phyloP scores from a whole-genome alignment of 2,888 invertebrate species.

The Drosophila paranaensis region DNA sequence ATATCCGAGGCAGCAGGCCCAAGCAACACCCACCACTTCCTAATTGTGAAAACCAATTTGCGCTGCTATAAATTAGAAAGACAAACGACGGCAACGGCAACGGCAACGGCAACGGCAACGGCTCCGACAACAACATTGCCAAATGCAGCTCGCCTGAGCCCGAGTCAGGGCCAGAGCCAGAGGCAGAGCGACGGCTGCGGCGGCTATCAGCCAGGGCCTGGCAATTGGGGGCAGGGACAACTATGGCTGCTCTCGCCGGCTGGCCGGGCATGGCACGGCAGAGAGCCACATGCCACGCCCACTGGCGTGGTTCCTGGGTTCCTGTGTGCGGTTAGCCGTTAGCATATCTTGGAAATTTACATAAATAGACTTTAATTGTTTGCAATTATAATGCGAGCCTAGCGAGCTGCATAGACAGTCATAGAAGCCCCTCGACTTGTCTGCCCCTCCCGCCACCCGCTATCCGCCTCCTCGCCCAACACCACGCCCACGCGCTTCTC shows the following conservation, averaged over 20 bases:
- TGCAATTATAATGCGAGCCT: conserved; percentile 79
- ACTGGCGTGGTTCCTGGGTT: conserved; percentile 37
- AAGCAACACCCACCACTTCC: conserved; percentile 79
- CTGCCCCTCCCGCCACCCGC: not conserved
- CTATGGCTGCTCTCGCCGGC: conserved; percentile 3
- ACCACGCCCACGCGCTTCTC: conserved; percentile 22
- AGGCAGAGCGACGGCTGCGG: not conserved
- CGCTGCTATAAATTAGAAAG: conserved; percentile 80
- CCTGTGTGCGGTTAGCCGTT: conserved; percentile 39
- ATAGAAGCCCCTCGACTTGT: conserved; percentile 3
- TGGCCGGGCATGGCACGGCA: not conserved
- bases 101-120: conserved; percentile 11
- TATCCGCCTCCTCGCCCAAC: not conserved
- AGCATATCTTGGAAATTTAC: conserved; percentile 81
- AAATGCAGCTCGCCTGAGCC: conserved; percentile 19
- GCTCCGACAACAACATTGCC: conserved; percentile 29
- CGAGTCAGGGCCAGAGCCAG: not conserved
- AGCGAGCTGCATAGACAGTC: conserved; percentile 35
- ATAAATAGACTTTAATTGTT: conserved; percentile 83
- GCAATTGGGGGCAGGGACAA: conserved; percentile 10
- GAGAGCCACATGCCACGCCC: conserved; percentile 1
- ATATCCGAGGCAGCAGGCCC: conserved; percentile 65
- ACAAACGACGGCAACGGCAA: conserved; percentile 63
- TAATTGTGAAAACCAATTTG: conserved; percentile 80
- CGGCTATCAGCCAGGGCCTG: conserved; percentile 4